Conservation (phyloP, 2,797 vertebrate genomes). For the Tokudaia tokunoshimensis region DNA sequence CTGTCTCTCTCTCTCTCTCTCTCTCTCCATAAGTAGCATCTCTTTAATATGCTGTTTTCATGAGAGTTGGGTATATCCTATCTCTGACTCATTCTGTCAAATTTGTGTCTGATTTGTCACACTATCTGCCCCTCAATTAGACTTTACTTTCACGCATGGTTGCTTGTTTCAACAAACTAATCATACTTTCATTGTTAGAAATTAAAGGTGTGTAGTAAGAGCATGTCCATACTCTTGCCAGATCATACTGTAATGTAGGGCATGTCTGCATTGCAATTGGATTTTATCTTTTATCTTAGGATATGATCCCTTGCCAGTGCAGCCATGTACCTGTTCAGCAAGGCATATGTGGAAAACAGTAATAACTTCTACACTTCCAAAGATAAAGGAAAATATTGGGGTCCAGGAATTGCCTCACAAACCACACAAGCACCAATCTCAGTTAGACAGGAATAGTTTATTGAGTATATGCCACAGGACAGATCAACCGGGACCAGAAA, state of each 20-base stretch:
- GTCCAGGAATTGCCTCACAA: neutral
- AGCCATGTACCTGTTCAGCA: neutral
- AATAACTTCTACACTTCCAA: neutral
- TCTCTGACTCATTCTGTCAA: neutral
- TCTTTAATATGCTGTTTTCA: neutral
- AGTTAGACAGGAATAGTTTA: neutral
- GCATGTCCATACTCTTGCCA: neutral
- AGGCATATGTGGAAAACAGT: neutral
- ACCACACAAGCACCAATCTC: neutral
- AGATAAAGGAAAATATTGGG: neutral
- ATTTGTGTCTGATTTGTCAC: neutral
- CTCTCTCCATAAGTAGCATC: neutral
- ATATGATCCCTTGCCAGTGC: neutral
- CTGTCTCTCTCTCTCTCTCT: neutral
- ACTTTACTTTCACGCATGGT: neutral
- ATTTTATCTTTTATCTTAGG: neutral
- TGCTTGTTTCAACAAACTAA: neutral
- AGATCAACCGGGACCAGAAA: neutral
- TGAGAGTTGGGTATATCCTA: neutral
- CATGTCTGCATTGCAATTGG: neutral
- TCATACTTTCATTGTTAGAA: neutral
- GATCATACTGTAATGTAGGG: neutral
- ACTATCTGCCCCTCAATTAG: neutral
- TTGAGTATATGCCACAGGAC: neutral
- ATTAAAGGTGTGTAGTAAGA: neutral